Evolutionary conservation across 2,113 vertebrate genomes (phyloP).

Genomic region (Apaloderma vittatum): DNA sequence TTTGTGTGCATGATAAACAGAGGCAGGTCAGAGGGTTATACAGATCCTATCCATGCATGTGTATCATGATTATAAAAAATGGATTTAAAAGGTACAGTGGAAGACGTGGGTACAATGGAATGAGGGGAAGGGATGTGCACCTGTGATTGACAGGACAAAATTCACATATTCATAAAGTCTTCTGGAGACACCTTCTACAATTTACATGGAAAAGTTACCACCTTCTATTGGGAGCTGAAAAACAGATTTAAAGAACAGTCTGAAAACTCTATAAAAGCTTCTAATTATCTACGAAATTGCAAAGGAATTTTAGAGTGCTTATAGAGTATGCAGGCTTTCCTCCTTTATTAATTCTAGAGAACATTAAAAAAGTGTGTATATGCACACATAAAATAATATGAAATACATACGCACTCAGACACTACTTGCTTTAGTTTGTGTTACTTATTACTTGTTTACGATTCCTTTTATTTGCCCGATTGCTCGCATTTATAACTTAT

Average conservation of each 20-base stretch:
- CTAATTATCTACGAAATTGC: conserved; percentile 15
- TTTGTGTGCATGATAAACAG: not conserved
- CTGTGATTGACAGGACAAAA: not conserved
- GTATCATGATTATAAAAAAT: not conserved
- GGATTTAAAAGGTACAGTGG: not conserved
- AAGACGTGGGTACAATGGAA: not conserved
- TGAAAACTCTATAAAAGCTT: not conserved
- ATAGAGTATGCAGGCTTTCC: not conserved
- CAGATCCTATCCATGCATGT: not conserved
- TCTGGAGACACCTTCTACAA: not conserved
- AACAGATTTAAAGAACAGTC: not conserved
- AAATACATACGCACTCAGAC: conserved; percentile 10
- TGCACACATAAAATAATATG: conserved; percentile 1
- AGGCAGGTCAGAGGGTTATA: not conserved
- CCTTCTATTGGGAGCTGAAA: not conserved
- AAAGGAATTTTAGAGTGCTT: conserved; percentile 10
- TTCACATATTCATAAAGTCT: not conserved
- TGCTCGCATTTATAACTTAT: conserved; percentile 39
- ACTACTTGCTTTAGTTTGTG: conserved; percentile 20
- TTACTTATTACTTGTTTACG: conserved; percentile 37
- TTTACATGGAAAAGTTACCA: not conserved
- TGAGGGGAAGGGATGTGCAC: not conserved
- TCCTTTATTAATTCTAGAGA: conserved; percentile 1
- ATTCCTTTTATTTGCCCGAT: conserved; percentile 27
- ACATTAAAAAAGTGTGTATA: not conserved